Conservation (phyloP, 2,888 invertebrate species). For the Theretra japonica region DNA sequence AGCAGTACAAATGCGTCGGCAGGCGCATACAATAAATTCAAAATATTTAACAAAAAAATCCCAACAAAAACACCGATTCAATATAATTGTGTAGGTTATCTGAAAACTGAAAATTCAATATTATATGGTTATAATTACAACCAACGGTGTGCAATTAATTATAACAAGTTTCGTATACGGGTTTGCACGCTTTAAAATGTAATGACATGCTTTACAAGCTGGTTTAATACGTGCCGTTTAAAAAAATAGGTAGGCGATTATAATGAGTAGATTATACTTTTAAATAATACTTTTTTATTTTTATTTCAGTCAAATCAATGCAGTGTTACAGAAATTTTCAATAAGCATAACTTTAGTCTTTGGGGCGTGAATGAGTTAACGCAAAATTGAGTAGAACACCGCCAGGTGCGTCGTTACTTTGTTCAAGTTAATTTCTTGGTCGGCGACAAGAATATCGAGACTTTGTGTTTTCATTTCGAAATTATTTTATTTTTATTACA, state of each 20-base stretch:
- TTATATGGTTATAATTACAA: background rate
- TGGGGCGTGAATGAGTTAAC: background rate
- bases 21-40: background rate
- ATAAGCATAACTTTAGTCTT: background rate
- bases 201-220: background rate
- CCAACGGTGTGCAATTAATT: background rate
- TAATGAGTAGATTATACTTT: too few species aligned
- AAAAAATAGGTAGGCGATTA: background rate
- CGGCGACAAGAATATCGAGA: background rate
- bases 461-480: background rate
- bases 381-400: background rate
- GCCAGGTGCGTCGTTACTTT: constrained; percentile 52
- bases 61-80: background rate
- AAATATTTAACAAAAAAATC: constrained; percentile 6
- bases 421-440: constrained; percentile 40
- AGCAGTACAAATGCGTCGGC: background rate
- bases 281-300: too few species aligned
- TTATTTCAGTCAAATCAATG: background rate
- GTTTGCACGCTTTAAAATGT: background rate
- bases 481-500: background rate
- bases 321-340: too few species aligned
- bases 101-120: constrained; percentile 8
- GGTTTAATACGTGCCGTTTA: background rate
- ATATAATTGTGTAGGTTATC: background rate
- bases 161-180: background rate